Base-by-base conservation (phyloP, 1,140 invertebrate genomes). In the Drosophila bipectinata region DNA sequence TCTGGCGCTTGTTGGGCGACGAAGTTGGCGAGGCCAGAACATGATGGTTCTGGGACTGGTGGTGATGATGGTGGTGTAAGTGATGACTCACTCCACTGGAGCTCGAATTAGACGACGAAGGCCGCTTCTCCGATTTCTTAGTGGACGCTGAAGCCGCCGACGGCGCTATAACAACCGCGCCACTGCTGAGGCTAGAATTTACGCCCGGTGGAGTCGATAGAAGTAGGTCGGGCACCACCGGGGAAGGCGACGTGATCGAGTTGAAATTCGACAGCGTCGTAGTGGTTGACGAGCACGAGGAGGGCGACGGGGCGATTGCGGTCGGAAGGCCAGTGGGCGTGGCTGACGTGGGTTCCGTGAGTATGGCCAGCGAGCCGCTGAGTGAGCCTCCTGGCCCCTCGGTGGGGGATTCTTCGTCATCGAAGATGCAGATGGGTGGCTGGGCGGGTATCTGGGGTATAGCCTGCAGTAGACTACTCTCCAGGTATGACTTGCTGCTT, bases 391-490 rank as follows among this genome's bases (percentile, higher is more conserved):
- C 48, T 15, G 30, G 51, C 39, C 51, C 57, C n/a, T 91, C 90
- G 28, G 79, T 74, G 21, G 90, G 87, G 15, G 84, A 87, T 24
- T 91, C 90, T 45, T 89, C 90, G 77, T 91, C 90, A 63, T 91
- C 90, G 55, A 91, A 91, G 68, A 91, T 91, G 58, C 88, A 91
- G 53, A 83, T 87, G 49, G 90, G 90, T 63, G 90, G 90, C 61
- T 91, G 90, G 54, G 84, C 87, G 72, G 90, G 90, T 71, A 91
- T 91, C 74, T 91, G 90, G 48, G 87, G 79, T 74, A 91, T 91
- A 39, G 89, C 87, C 59, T 91, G 90, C 41, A 91, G 69, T 48
- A 91, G 74, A 53, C 90, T 91, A 26, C 83, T 81, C 53, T 91
- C 90, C 68, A 90, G 58, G 37, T 71, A 79, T 12, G 90, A 82